Evolutionary conservation across 2,888 invertebrate genomes (phyloP).

Genomic region (Lasius fuliginosus): DNA sequence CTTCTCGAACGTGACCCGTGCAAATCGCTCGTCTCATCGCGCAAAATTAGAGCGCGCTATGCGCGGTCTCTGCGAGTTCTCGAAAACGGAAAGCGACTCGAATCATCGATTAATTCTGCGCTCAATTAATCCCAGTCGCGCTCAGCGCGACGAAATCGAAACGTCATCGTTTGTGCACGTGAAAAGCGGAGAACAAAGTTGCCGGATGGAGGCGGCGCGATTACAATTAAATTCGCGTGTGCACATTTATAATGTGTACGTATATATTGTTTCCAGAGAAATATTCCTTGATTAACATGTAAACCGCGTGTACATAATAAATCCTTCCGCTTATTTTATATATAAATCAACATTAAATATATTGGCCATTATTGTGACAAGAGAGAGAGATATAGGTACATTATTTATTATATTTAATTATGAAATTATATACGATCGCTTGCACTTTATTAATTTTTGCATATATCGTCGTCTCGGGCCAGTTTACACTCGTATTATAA

Average conservation of each 20-base stretch:
- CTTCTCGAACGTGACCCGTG: constrained; percentile 49
- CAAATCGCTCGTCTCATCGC: constrained; percentile 12
- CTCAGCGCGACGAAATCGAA: constrained; percentile 11
- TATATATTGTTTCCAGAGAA: neutral
- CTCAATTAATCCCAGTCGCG: neutral
- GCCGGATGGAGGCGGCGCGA: neutral
- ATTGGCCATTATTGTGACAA: neutral
- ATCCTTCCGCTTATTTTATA: constrained; percentile 10
- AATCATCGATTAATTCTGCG: constrained; percentile 9
- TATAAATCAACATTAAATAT: constrained; percentile 2
- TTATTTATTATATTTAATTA: constrained; percentile 37
- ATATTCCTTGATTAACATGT: neutral
- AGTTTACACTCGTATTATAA: constrained; percentile 10
- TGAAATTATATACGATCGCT: neutral
- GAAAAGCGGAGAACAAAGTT: neutral
- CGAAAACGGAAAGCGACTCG: neutral
- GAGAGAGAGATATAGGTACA: neutral
- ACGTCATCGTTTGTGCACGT: neutral
- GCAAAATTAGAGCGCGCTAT: constrained; percentile 23
- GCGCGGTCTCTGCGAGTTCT: constrained; percentile 5
- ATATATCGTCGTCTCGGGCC: neutral
- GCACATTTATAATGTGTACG: neutral
- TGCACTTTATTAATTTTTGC: constrained; percentile 36
- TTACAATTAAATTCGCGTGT: neutral
- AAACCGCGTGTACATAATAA: constrained; percentile 20